Percentiles rank a stretch among this genome's conserved stretches.
These are phyloP conservation scores for Turdus rufiventris DNA, from an alignment of 2,113 vertebrate genomes.

Conservation along the genomic window DNA sequence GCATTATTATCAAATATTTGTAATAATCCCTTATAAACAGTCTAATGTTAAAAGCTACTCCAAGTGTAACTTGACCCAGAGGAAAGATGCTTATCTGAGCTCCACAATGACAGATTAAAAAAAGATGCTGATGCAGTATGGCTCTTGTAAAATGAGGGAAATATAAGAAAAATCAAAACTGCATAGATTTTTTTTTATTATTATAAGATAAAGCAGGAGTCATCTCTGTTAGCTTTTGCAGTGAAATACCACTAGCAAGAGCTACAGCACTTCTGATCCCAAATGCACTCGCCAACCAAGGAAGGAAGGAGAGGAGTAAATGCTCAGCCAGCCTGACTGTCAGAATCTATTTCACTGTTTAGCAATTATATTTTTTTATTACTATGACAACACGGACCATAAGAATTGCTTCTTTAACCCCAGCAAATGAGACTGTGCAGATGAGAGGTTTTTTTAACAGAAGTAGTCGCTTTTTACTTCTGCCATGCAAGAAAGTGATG, in stretches of 20 bases:
- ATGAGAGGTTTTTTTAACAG: background rate
- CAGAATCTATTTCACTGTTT: conserved; percentile 29
- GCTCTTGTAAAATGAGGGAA: background rate
- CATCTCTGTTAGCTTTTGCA: background rate
- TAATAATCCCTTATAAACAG: conserved; percentile 59
- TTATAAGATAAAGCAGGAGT: background rate
- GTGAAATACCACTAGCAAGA: background rate
- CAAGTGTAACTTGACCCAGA: conserved; percentile 64
- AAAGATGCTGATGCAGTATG: background rate
- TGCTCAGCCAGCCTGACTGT: background rate
- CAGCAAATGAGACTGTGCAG: background rate
- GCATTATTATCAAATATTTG: conserved; percentile 72
- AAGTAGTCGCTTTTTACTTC: background rate
- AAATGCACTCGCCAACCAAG: background rate
- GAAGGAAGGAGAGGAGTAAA: background rate
- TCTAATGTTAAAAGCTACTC: conserved; percentile 63
- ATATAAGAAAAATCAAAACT: background rate
- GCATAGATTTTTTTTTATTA: background rate
- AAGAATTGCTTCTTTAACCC: background rate
- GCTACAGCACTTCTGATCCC: background rate
- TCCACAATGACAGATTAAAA: conserved; percentile 34
- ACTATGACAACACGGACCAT: conserved; percentile 54
- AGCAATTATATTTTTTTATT: conserved; percentile 53
- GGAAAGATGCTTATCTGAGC: conserved; percentile 63
- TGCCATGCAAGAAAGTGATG: background rate